These are phyloP conservation scores for Phorcus lineatus DNA, from an alignment of 2,888 invertebrate genomes.

Conservation along the genomic window DNA sequence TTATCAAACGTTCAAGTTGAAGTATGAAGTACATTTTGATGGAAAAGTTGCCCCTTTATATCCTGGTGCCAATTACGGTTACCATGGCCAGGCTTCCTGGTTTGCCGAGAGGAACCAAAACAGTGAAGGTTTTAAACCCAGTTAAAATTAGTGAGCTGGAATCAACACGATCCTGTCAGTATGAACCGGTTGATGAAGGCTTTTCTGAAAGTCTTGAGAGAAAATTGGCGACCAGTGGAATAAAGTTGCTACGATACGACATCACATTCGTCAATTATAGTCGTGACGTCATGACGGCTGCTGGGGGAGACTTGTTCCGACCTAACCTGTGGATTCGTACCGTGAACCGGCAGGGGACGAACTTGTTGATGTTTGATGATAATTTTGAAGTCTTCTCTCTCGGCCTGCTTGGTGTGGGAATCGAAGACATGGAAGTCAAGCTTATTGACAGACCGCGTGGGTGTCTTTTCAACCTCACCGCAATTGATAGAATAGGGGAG, in stretches of 20 bases:
- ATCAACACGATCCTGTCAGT: too few relatives aligned
- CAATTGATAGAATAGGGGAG: background rate
- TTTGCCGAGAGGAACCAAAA: too few relatives aligned
- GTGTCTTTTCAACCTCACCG: background rate
- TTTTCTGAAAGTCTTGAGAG: too few relatives aligned
- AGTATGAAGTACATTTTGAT: too few relatives aligned
- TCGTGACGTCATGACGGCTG: background rate
- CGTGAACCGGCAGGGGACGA: background rate
- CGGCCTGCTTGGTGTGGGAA: background rate
- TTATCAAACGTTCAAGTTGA: too few relatives aligned
- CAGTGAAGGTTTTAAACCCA: too few relatives aligned
- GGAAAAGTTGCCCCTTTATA: too few relatives aligned
- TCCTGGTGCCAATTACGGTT: too few relatives aligned
- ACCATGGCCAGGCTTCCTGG: too few relatives aligned
- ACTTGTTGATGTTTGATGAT: background rate
- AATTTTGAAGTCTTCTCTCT: background rate
- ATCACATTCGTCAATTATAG: background rate
- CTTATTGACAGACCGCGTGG: background rate
- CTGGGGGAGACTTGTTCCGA: background rate
- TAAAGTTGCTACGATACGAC: background rate
- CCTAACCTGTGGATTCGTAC: background rate
- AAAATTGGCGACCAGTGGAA: background rate
- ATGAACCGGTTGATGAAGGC: too few relatives aligned
- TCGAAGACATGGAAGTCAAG: background rate
- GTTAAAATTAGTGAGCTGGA: too few relatives aligned